Conservation (phyloP, 1,140 invertebrate genomes). For the Parasteatoda tepidariorum region DNA sequence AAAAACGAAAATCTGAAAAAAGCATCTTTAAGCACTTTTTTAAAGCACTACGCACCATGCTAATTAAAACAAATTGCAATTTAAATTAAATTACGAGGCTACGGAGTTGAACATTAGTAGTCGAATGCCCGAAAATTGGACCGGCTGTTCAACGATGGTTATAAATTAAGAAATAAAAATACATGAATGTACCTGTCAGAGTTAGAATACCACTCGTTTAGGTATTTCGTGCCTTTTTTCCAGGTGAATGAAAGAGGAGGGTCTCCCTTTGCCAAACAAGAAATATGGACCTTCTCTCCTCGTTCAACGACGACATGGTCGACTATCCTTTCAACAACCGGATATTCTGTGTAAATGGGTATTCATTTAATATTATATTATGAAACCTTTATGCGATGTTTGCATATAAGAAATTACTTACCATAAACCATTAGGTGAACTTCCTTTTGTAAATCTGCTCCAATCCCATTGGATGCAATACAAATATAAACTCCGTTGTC, state of each 20-base stretch:
- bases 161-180: too few relatives aligned
- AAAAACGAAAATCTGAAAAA: too few relatives aligned
- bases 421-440: slow-evolving; percentile 67
- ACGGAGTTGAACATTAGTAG: too few relatives aligned
- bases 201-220: slow-evolving; percentile 24
- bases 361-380: not conserved
- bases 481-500: slow-evolving; percentile 70
- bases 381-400: not conserved
- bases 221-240: slow-evolving; percentile 62
- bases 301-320: slow-evolving; percentile 59
- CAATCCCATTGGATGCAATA: slow-evolving; percentile 68
- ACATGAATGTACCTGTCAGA: slow-evolving; percentile 47
- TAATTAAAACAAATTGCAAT: too few relatives aligned
- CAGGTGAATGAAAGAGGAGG: slow-evolving; percentile 68
- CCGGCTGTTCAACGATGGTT: too few relatives aligned
- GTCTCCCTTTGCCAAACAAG: slow-evolving; percentile 70
- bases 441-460: slow-evolving; percentile 68
- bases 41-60: too few relatives aligned
- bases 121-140: too few relatives aligned
- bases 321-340: slow-evolving; percentile 58
- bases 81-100: too few relatives aligned
- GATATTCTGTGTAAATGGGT: slow-evolving; percentile 49
- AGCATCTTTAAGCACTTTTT: too few relatives aligned
- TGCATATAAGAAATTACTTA: too few relatives aligned
- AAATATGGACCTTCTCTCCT: slow-evolving; percentile 66